Evolutionary conservation across 2,888 invertebrate species (phyloP), one percentile per base, ranked within the genome.

Genomic region (Ditula angustiorana): DNA sequence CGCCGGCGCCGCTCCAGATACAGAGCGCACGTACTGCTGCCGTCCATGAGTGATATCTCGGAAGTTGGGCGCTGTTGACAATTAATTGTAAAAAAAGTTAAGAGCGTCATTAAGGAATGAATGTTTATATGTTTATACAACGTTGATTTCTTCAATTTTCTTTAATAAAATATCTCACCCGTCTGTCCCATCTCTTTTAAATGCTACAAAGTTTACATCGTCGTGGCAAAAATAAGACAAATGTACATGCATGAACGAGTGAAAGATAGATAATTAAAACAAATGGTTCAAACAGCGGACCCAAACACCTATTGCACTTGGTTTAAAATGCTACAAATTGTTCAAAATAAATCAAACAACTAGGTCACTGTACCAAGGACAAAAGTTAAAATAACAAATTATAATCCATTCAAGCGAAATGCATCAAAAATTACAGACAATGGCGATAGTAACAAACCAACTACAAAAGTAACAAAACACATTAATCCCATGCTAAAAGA

Each of bases 1-100:
- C 24, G 75, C 73, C 13, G 69, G 76, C 60, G 70, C 61, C 23
- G 74, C 68, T 53, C 76, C 57, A 5, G 72, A 70, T 69, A 72
- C 74, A 7, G 74, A 72, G 63, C 77, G 74, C 7, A 72, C 58
- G 57, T 67, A 19, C 50, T 46, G 52, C 59, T 33, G 4, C 19
- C 41, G 5, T 19, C 56, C 47, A 28, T 30, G 11, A 52, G 8
- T 7, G 44, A 50, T 24, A 7, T 26, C 11, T 37, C 26, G 1
- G 58, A 52, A 8, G 44, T 44, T 16, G 10, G 3, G 10, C 19
- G 52, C 50, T 64, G 30, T 1, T 2, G 30, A 53, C 16, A 33
- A 23, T n/a, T n/a, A n/a, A n/a, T n/a, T n/a, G n/a, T n/a, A n/a
- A n/a, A n/a, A n/a, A n/a, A n/a, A n/a, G n/a, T n/a, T n/a, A n/a